Base-by-base conservation (phyloP, 2,888 invertebrate genomes). In the Eristalinus sepulchralis region DNA sequence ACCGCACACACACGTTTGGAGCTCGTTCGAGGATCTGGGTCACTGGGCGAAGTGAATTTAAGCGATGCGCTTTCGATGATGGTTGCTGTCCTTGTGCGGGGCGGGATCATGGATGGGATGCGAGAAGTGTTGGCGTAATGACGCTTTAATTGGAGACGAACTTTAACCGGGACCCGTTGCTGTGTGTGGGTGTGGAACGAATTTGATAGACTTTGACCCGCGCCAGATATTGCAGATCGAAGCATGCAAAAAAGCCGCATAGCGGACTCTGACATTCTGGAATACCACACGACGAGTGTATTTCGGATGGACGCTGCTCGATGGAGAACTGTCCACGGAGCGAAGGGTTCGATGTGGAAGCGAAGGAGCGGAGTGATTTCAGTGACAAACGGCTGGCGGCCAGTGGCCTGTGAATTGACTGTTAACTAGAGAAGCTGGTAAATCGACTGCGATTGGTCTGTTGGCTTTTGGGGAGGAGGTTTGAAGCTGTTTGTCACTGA, bases 11-110 rank as follows among this genome's bases (percentile, higher is more conserved):
- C 34, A 81, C 57, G n/a, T n/a, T 73, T 22, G 39, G 22, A n/a
- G 62, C n/a, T 24, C 36, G 39, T 72, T 83, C 63, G 47, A 64
- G 68, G 64, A 84, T 80, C 36, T 80, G 70, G 84, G 84, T 76
- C 80, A 80, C 71, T 68, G 55, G 13, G 62, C 47, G 47, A 47
- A 79, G 64, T 70, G 79, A 75, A 80, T 76, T 84, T 80, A 67
- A 80, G 76, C 66, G 63, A 66, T 60, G 20, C 53, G 8, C 34
- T 17, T 67, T 8, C 33, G 62, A 64, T 76, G 59, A 59, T 59
- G 81, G 39, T 34, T 67, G 27, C 53, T 72, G 68, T 68, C 17
- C 20, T 47, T 60, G 22, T 20, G 59, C 36, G 68, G 55, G 17
- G 24, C 8, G 31, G 63, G 27, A 24, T 66, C 57, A 64, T 62